Evolutionary conservation across 2,113 vertebrate species (phyloP).

Genomic region (Rhabdornis inornatus): DNA sequence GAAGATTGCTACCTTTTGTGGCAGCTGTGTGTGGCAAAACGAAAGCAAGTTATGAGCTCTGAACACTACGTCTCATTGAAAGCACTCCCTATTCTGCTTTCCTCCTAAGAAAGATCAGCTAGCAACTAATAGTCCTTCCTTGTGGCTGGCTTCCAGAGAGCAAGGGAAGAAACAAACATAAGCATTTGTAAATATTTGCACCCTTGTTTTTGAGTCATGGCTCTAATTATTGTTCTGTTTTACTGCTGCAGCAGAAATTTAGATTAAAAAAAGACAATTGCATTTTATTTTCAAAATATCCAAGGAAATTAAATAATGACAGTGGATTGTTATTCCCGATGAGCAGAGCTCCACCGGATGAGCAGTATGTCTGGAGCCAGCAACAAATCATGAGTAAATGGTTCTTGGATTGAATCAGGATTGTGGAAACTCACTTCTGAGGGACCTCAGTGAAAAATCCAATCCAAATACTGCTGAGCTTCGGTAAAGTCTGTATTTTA

Average conservation of each 20-base stretch:
- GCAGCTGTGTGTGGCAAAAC: neutral
- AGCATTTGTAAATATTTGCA: neutral
- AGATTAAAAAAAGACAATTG: constrained; percentile 42
- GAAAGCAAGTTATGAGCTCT: neutral
- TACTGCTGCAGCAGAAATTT: constrained; percentile 9
- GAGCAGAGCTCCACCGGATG: neutral
- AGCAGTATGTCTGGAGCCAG: constrained; percentile 16
- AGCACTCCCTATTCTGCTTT: neutral
- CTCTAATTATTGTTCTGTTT: constrained; percentile 39
- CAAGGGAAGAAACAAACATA: neutral
- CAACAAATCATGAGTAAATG: neutral
- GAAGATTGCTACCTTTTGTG: neutral
- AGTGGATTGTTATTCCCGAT: neutral
- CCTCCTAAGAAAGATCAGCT: neutral
- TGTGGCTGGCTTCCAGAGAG: neutral
- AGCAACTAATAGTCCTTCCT: neutral
- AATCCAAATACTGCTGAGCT: neutral
- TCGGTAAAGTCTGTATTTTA: neutral
- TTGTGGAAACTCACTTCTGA: neutral
- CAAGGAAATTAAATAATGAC: constrained; percentile 40
- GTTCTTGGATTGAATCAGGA: neutral
- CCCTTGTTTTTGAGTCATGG: constrained; percentile 3
- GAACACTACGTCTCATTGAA: neutral
- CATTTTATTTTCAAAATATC: constrained; percentile 28
- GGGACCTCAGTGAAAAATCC: neutral